phyloP scores from a whole-genome alignment of 2,113 vertebrate genomes.

The Nothobranchius kuhntae region DNA sequence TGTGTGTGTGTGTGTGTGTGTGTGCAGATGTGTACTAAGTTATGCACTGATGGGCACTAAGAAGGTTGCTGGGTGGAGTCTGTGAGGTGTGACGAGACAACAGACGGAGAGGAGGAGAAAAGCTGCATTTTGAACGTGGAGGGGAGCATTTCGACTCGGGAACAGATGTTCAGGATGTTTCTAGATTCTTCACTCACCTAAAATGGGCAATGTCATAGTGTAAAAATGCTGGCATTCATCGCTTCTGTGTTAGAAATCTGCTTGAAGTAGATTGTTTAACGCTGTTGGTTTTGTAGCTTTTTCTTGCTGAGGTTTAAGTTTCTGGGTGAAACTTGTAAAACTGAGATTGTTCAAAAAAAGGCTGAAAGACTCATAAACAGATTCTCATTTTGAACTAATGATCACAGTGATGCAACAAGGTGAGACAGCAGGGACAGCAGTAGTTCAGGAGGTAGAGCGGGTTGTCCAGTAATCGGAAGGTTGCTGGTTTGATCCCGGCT shows the following conservation, averaged over 20 bases:
- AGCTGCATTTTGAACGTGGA: constrained; percentile 1
- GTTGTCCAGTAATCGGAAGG: no score
- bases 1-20: no score
- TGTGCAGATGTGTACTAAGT: constrained; percentile 39
- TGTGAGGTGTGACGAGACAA: constrained; percentile 54
- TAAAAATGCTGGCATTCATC: background rate
- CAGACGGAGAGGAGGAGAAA: constrained; percentile 28
- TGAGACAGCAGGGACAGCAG: no score
- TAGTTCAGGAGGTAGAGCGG: no score
- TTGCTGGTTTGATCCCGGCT: no score
- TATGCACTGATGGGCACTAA: constrained; percentile 64
- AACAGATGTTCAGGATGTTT: background rate
- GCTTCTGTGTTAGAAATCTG: background rate
- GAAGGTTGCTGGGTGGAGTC: constrained; percentile 55
- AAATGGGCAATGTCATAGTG: background rate
- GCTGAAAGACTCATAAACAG: no score
- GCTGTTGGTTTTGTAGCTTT: no score
- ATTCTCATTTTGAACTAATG: no score
- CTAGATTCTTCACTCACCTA: constrained; percentile 2
- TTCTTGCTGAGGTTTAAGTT: background rate
- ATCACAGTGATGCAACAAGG: no score
- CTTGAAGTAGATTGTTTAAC: background rate
- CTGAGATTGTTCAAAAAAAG: no score
- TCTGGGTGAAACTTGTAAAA: background rate
- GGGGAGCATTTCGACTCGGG: constrained; percentile 1